Percentiles rank a stretch among this genome's conserved stretches.
Conservation (phyloP, 2,113 vertebrate genomes). For the Pachypanchax playfairii region DNA sequence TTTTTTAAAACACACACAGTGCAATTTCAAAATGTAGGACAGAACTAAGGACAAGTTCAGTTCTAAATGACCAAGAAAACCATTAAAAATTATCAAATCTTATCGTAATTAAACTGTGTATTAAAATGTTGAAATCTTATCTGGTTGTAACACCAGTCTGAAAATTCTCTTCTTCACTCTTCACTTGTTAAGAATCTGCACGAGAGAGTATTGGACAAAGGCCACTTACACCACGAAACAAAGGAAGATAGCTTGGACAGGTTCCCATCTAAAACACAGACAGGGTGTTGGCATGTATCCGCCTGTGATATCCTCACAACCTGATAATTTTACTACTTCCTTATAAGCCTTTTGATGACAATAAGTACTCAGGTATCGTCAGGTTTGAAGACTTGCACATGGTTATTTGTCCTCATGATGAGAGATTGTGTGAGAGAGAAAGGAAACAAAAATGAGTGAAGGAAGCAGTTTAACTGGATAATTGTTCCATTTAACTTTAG, state of each 20-base stretch:
- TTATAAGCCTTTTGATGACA: constrained; percentile 27
- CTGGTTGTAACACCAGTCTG: constrained; percentile 1
- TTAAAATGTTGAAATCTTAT: constrained; percentile 15
- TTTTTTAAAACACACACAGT: no score
- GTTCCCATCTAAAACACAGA: constrained; percentile 15
- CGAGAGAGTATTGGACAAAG: constrained; percentile 8
- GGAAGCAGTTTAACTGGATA: constrained; percentile 59
- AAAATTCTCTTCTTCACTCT: constrained; percentile 19
- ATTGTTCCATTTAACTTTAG: constrained; percentile 57
- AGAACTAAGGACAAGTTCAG: no score
- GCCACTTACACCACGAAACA: constrained; percentile 37
- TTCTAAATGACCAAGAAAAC: no score
- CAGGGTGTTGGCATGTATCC: constrained; percentile 7
- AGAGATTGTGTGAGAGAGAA: constrained; percentile 1
- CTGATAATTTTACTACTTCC: constrained; percentile 44
- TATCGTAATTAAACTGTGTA: no score
- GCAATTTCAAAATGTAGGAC: no score
- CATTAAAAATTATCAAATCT: no score
- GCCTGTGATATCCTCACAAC: constrained; percentile 25
- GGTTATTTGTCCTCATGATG: constrained; percentile 35
- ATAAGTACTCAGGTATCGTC: constrained; percentile 41
- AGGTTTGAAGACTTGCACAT: constrained; percentile 47
- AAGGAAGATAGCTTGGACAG: no score
- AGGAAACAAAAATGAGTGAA: constrained; percentile 12
- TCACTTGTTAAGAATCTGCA: constrained; percentile 18